A percentile compares a stretch with the other conserved stretches of the same genome.
Conservation (phyloP, 2,888 invertebrate species). For the Thalpophila matura region DNA sequence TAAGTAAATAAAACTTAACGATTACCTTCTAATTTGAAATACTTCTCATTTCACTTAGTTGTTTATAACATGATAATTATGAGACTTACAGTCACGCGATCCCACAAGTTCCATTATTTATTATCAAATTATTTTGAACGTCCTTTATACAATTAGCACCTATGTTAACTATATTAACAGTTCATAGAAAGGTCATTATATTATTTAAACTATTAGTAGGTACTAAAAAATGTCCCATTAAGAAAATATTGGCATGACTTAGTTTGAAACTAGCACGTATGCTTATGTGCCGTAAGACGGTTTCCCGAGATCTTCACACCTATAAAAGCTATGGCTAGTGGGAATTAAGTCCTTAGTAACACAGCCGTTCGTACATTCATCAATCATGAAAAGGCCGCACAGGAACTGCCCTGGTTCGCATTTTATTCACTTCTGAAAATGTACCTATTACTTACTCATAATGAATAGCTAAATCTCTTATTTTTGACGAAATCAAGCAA, state of each 20-base stretch:
- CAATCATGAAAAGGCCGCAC: constrained; percentile 59
- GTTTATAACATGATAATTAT: constrained; percentile 52
- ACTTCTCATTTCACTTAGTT: constrained; percentile 42
- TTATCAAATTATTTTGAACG: constrained; percentile 41
- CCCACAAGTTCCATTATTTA: constrained; percentile 19
- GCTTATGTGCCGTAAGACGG: constrained; percentile 16
- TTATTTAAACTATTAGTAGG: constrained; percentile 1
- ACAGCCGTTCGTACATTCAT: constrained; percentile 52
- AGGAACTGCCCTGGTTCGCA: constrained; percentile 37
- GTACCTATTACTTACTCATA: constrained; percentile 46
- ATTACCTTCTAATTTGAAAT: constrained; percentile 33
- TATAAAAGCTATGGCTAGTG: constrained; percentile 21
- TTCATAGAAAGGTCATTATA: background rate
- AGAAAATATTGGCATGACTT: constrained; percentile 15
- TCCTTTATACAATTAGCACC: constrained; percentile 33
- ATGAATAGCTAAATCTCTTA: constrained; percentile 39
- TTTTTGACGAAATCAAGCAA: constrained; percentile 17
- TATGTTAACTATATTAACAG: constrained; percentile 15
- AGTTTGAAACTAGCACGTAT: constrained; percentile 21
- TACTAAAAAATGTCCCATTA: background rate
- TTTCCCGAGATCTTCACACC: constrained; percentile 38
- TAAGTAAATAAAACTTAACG: background rate
- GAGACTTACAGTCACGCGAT: constrained; percentile 58
- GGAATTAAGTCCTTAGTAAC: constrained; percentile 41
- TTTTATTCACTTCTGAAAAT: constrained; percentile 55